Percentiles rank a stretch among this genome's conserved stretches.
phyloP scores from a whole-genome alignment of 2,113 vertebrate species.

The cattle (Bos taurus) region DNA sequence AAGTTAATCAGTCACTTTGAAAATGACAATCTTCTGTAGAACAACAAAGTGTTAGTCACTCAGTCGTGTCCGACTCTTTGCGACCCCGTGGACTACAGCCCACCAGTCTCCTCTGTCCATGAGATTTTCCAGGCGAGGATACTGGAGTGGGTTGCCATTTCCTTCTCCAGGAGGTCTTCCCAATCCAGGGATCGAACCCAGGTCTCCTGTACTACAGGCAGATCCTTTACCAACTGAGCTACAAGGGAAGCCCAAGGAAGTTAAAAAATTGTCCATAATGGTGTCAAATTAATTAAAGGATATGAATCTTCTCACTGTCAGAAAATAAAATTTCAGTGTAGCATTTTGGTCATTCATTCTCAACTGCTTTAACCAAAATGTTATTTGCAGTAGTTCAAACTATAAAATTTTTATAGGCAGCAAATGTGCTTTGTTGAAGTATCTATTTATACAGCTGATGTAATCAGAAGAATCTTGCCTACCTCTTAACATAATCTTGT shows the following conservation, averaged over 20 bases:
- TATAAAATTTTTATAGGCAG: neutral
- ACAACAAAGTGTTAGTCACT: neutral
- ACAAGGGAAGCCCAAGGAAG: neutral
- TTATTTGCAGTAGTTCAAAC: neutral
- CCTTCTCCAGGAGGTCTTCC: too few relatives aligned
- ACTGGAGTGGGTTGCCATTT: too few relatives aligned
- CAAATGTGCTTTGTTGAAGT: neutral
- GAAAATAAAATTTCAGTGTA: neutral
- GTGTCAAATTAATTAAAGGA: neutral
- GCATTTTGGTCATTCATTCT: neutral
- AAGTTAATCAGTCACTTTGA: neutral
- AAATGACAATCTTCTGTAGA: neutral
- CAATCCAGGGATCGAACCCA: too few relatives aligned
- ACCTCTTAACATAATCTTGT: neutral
- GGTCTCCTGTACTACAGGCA: too few relatives aligned
- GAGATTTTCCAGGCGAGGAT: too few relatives aligned
- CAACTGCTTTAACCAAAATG: conserved; percentile 26
- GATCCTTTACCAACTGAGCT: too few relatives aligned
- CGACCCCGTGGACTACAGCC: too few relatives aligned
- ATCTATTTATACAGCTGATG: neutral
- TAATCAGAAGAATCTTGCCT: neutral
- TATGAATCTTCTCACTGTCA: neutral
- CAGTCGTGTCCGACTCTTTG: too few relatives aligned
- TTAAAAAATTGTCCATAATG: neutral
- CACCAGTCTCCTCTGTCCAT: too few relatives aligned